Percentiles rank a stretch among this genome's conserved stretches.
These are phyloP conservation scores for Ellobius talpinus DNA, from an alignment of 2,113 vertebrate genomes.

Conservation along the genomic window DNA sequence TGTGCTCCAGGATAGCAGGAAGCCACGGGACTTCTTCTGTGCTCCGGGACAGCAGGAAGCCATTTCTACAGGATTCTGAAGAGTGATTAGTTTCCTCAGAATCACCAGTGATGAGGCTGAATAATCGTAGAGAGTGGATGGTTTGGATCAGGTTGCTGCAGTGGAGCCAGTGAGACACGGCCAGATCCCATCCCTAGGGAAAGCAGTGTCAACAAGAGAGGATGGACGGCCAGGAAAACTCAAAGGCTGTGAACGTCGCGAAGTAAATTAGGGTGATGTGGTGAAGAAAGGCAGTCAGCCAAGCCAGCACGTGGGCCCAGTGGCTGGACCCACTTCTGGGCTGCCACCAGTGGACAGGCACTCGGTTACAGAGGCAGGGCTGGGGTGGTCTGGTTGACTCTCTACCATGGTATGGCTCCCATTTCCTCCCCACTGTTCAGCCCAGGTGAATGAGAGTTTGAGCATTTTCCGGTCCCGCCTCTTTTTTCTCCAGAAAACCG, in stretches of 20 bases:
- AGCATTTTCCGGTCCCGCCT: neutral
- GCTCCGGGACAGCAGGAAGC: neutral
- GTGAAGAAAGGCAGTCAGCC: neutral
- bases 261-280: neutral
- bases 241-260: fast-evolving
- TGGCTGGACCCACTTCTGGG: neutral
- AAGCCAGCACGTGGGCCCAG: too few species aligned
- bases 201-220: neutral
- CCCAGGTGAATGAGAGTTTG: neutral
- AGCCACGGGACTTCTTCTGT: neutral
- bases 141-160: neutral
- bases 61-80: neutral
- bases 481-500: neutral
- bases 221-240: neutral
- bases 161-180: neutral
- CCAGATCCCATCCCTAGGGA: neutral
- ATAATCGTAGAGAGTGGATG: neutral
- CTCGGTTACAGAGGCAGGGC: too few species aligned
- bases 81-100: neutral
- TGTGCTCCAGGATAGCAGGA: neutral
- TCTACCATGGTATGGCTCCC: fast-evolving
- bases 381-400: neutral
- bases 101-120: neutral
- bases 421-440: neutral
- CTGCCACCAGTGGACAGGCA: neutral